These are phyloP conservation scores for Colostygia pectinataria DNA, from an alignment of 2,888 invertebrate genomes.

Conservation along the genomic window DNA sequence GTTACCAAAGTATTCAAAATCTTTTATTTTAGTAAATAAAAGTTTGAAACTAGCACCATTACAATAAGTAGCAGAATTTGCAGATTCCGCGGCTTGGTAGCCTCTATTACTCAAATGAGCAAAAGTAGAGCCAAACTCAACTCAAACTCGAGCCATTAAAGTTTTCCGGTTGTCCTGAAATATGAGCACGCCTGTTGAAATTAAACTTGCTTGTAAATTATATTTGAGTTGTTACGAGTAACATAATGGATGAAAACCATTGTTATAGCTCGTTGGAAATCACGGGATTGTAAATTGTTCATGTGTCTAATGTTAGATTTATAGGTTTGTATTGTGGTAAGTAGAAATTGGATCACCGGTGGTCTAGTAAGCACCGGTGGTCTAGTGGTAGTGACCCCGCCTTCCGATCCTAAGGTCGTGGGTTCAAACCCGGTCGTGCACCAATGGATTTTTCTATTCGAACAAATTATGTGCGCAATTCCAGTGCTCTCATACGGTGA, in stretches of 20 bases:
- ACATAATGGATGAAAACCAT: conserved; percentile 32
- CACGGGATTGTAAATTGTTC: conserved; percentile 19
- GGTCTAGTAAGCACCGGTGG: no score
- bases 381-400: no score
- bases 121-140: conserved; percentile 52
- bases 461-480: no score
- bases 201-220: conserved; percentile 42
- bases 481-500: no score
- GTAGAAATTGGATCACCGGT: no score
- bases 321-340: conserved; percentile 11
- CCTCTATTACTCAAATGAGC: conserved; percentile 64
- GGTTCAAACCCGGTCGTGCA: no score
- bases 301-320: conserved; percentile 17
- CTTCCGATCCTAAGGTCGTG: no score
- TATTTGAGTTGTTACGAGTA: conserved; percentile 28
- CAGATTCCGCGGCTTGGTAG: conserved; percentile 57
- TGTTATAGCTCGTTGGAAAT: conserved; percentile 25
- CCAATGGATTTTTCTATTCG: no score
- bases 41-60: conserved; percentile 44
- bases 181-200: conserved; percentile 55
- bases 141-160: conserved; percentile 31
- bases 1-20: no score
- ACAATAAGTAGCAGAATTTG: conserved; percentile 58
- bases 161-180: conserved; percentile 45
- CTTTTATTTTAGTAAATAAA: conserved; percentile 34